phyloP scores from a whole-genome alignment of 2,888 invertebrate genomes.

The Yponomeuta sedellus region DNA sequence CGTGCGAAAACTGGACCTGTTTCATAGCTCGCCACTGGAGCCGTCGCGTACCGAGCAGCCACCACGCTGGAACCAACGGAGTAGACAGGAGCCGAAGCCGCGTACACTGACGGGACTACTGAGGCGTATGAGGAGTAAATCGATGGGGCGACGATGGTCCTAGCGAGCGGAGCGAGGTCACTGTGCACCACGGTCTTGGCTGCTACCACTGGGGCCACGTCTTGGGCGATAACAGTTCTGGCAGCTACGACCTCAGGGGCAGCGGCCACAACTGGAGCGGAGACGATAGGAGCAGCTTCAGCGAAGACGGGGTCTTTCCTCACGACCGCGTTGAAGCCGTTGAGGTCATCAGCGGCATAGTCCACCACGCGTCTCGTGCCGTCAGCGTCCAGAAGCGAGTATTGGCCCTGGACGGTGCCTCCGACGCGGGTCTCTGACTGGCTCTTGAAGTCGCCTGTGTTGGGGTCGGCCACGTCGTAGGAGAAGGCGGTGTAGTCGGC shows the following conservation, averaged over 20 bases:
- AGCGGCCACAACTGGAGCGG: slow-evolving; percentile 32
- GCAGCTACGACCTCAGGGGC: slow-evolving; percentile 31
- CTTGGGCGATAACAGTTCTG: slow-evolving; percentile 14
- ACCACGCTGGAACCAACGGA: slow-evolving; percentile 24
- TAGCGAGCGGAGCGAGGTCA: slow-evolving; percentile 12
- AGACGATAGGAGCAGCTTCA: slow-evolving; percentile 43
- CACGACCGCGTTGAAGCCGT: slow-evolving; percentile 77
- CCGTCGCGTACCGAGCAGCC: slow-evolving; percentile 17
- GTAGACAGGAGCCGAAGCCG: slow-evolving; percentile 25
- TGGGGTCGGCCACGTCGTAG: slow-evolving; percentile 75
- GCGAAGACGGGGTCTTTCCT: slow-evolving; percentile 66
- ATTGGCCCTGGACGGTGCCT: slow-evolving; percentile 72
- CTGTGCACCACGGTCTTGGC: slow-evolving; percentile 22
- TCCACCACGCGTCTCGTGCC: slow-evolving; percentile 75
- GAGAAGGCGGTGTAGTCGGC: slow-evolving; percentile 70
- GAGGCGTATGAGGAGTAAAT: slow-evolving; percentile 14
- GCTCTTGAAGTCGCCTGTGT: slow-evolving; percentile 76
- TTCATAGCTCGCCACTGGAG: slow-evolving; percentile 25
- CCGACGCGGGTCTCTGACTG: slow-evolving; percentile 74
- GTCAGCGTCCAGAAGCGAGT: slow-evolving; percentile 73
- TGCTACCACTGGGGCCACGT: slow-evolving; percentile 20
- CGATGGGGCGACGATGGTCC: slow-evolving; percentile 20
- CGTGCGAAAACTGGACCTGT: slow-evolving; percentile 24
- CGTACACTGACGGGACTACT: slow-evolving; percentile 20
- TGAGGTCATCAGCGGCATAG: slow-evolving; percentile 74